Percentiles rank a stretch among this genome's conserved stretches.
phyloP scores from a whole-genome alignment of 2,797 vertebrate species.

The Orientallactaga sibirica region DNA sequence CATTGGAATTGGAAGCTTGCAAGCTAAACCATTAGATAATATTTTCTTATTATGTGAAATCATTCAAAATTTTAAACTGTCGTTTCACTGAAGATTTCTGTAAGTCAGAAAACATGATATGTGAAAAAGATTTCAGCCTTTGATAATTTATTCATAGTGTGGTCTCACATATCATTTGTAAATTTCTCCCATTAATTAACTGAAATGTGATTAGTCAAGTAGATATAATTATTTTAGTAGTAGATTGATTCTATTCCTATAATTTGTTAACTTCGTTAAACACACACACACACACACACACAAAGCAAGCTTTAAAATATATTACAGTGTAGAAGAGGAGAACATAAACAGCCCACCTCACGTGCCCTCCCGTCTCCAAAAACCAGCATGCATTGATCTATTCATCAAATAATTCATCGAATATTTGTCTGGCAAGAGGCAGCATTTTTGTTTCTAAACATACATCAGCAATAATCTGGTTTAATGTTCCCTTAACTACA shows the following conservation, averaged over 20 bases:
- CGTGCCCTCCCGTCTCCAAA: not conserved
- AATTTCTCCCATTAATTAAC: not conserved
- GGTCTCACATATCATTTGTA: not conserved
- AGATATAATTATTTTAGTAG: not conserved
- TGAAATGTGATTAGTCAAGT: not conserved
- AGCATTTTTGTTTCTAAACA: not conserved
- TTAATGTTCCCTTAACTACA: not conserved
- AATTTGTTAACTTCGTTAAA: no score
- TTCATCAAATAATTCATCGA: not conserved
- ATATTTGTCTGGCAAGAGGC: not conserved
- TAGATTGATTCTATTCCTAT: no score
- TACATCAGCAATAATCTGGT: not conserved
- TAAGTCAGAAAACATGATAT: not conserved
- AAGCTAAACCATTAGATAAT: not conserved
- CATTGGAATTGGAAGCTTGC: not conserved
- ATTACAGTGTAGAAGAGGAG: not conserved
- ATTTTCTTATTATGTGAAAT: not conserved
- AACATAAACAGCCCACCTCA: no score
- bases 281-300: no score
- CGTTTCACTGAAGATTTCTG: not conserved
- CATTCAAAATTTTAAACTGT: not conserved
- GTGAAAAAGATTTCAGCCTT: not conserved
- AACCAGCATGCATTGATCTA: not conserved
- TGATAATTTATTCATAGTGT: slow-evolving; percentile 12
- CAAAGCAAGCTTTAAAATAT: not conserved